These are phyloP conservation scores for Papilio polyxenes DNA, from an alignment of 1,140 invertebrate genomes.

Conservation along the genomic window DNA sequence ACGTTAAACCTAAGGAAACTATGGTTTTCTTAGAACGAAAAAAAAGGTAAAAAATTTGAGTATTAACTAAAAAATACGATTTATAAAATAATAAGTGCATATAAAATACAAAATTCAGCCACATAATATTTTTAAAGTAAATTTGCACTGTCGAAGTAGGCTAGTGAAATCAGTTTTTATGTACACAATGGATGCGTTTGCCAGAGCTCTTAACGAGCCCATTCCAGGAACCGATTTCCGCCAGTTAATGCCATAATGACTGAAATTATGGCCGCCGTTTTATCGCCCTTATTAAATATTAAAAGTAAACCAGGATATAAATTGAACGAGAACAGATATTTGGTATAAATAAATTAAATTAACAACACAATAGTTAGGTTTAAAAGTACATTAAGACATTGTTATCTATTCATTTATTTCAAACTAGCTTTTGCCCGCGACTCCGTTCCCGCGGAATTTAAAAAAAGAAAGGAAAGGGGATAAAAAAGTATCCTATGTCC, in stretches of 20 bases:
- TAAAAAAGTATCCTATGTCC: too few species aligned
- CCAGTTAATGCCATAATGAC: conserved; percentile 29
- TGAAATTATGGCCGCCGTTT: conserved; percentile 21
- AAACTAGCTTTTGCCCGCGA: too few species aligned
- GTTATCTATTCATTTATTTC: too few species aligned
- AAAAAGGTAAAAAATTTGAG: background rate
- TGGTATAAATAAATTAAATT: background rate
- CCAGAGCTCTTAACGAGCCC: conserved; percentile 29
- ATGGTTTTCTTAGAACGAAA: background rate
- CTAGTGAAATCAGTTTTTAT: conserved; percentile 18
- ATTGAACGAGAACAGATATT: background rate
- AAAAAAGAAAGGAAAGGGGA: too few species aligned
- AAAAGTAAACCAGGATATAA: conserved; percentile 1
- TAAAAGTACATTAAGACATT: too few species aligned
- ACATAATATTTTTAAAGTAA: background rate
- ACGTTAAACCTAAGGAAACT: background rate
- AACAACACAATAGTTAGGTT: too few species aligned
- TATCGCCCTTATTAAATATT: conserved; percentile 23
- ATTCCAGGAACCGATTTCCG: conserved; percentile 29
- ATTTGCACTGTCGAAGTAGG: background rate
- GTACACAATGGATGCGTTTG: conserved; percentile 20
- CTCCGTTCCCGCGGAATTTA: too few species aligned
- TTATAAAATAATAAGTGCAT: background rate
- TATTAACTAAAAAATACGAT: too few species aligned
- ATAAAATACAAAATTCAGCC: background rate